Evolutionary conservation across 1,140 invertebrate genomes (phyloP), one percentile per base, ranked within the genome.

Genomic region (Megalonaias nervosa): DNA sequence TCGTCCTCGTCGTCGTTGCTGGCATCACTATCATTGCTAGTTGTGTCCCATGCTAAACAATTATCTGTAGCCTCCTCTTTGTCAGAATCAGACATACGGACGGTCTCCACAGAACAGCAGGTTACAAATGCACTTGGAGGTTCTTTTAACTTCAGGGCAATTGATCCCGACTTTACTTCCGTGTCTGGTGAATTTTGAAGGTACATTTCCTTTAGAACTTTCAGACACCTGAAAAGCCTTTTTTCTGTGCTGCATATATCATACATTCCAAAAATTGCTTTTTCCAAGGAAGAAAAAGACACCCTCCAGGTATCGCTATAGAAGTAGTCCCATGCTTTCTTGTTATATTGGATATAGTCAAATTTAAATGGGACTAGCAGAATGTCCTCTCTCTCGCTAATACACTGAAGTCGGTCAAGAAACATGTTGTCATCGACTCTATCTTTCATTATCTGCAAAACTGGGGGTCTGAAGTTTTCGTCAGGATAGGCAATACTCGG

Each of bases 401-500:
- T 73, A 66, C 55, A 21, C 13, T 66, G 13, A n/a, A 73, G 17
- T 16, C 19, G 4, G 38, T 62, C 55, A 5, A 73, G 38, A 55
- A 73, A 73, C 58, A 9, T 9, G 21, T 73, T 73, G 1, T 12
- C 12, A 9, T 15, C 5, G 21, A 17, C 3, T 19, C n/a, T 13
- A 38, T 16, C 21, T 73, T 17, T 12, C 23, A 73, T 19, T 73
- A 2, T 66, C 16, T 73, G 61, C 12, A 73, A 23, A 21, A 73
- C 71, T 56, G 38, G 61, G 21, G 60, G 71, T 55, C n/a, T 16
- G 31, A 56, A 73, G 17, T 73, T n/a, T 16, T 16, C 56, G 19
- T 26, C 71, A 15, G 71, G 71, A 65, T 73, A 73, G 11, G 71
- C 71, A 73, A 73, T 66, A 73, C 71, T 73, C 17, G 71, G 71